Conservation (phyloP, 2,113 vertebrate species). For the Seriola rivoliana region DNA sequence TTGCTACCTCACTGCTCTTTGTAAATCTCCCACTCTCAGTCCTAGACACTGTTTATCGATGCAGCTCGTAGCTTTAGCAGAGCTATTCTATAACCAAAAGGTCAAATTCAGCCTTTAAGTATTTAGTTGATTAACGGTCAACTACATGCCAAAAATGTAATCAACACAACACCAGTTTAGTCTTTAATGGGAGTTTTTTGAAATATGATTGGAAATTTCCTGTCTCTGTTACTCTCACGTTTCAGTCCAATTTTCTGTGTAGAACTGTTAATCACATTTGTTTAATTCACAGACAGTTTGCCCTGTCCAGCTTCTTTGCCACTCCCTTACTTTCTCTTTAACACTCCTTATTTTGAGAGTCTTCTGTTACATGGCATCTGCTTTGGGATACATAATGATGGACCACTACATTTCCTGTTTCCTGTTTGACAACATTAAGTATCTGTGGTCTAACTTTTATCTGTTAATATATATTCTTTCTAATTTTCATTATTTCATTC, state of each 20-base stretch:
- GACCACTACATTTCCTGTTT: slow-evolving; percentile 68
- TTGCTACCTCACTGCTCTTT: background rate
- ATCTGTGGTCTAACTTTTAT: slow-evolving; percentile 61
- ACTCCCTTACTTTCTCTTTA: slow-evolving; percentile 28
- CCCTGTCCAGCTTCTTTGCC: slow-evolving; percentile 31
- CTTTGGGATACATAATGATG: slow-evolving; percentile 50
- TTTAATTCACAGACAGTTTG: slow-evolving; percentile 41
- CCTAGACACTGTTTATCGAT: background rate
- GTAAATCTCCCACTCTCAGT: background rate
- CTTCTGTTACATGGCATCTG: slow-evolving; percentile 51
- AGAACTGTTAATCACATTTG: slow-evolving; percentile 43
- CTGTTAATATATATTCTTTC: slow-evolving; percentile 42
- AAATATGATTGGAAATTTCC: background rate
- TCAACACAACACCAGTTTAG: background rate
- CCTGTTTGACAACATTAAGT: slow-evolving; percentile 64
- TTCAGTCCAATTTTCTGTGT: background rate
- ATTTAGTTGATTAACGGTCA: background rate
- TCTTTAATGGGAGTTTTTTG: background rate
- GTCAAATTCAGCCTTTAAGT: background rate
- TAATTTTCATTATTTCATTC: slow-evolving; percentile 41
- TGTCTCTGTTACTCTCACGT: background rate
- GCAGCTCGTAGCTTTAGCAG: background rate
- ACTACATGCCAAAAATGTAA: background rate
- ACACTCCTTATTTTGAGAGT: slow-evolving; percentile 52
- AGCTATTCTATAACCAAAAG: background rate